A percentile compares a stretch with the other conserved stretches of the same genome.
Conservation (phyloP, 2,113 vertebrate genomes). For the Leptosomus discolor region DNA sequence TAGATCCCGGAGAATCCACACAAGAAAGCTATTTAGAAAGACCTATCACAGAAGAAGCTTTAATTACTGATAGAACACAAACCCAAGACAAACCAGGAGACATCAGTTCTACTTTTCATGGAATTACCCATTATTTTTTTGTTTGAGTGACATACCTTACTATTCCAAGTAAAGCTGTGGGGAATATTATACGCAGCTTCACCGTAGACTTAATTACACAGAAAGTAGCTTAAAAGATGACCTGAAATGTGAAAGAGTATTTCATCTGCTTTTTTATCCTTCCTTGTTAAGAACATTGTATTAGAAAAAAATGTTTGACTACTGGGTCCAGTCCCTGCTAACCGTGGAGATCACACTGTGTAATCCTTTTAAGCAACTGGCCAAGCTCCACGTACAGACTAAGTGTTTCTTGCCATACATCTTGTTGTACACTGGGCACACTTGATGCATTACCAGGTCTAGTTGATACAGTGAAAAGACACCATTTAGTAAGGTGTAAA, state of each 20-base stretch:
- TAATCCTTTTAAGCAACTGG: conserved; percentile 44
- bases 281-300: background rate
- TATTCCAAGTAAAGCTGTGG: background rate
- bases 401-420: background rate
- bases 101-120: background rate
- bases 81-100: background rate
- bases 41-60: background rate
- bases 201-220: background rate
- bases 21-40: background rate
- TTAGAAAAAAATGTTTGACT: background rate
- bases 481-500: background rate
- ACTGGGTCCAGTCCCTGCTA: background rate
- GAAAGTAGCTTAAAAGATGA: background rate
- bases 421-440: background rate
- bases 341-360: background rate
- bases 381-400: background rate
- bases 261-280: background rate
- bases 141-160: background rate
- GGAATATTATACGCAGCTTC: background rate
- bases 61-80: background rate
- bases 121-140: background rate
- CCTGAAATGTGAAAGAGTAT: background rate
- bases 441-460: background rate
- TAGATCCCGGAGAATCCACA: background rate
- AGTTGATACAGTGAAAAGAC: background rate